These are phyloP conservation scores for Meles meles DNA, from an alignment of 2,113 vertebrate genomes.

Conservation along the genomic window DNA sequence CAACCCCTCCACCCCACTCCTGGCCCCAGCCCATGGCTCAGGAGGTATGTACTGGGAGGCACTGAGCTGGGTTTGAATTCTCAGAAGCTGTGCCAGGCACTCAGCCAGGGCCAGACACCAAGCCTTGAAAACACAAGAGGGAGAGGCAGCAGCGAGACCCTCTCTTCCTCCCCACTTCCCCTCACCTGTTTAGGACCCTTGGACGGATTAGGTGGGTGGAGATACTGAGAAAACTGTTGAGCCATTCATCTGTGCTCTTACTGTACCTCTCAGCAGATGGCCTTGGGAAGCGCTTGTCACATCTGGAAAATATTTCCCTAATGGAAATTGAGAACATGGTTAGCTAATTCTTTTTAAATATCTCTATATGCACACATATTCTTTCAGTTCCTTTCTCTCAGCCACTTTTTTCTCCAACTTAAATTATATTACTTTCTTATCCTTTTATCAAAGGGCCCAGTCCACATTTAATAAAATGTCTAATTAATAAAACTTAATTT, in stretches of 20 bases:
- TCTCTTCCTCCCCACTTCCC: fast-evolving
- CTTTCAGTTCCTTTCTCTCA: neutral
- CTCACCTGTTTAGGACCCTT: neutral
- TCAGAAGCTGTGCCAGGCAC: neutral
- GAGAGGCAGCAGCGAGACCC: neutral
- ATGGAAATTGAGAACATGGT: neutral
- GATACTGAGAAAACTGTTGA: neutral
- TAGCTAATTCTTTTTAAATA: conserved; percentile 30
- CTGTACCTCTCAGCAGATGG: neutral
- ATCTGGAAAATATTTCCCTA: conserved; percentile 21
- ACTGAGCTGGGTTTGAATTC: neutral
- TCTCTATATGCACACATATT: neutral
- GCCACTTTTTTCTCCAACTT: neutral
- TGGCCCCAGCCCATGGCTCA: no score
- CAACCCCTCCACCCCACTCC: fast-evolving
- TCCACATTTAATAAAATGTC: conserved; percentile 20
- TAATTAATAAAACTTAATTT: conserved; percentile 59
- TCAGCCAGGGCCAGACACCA: neutral
- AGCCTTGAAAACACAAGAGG: neutral
- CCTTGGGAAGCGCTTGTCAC: neutral
- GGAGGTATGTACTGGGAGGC: neutral
- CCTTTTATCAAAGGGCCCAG: neutral
- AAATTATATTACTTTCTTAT: conserved; percentile 40
- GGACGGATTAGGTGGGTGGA: neutral
- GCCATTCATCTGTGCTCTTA: neutral